Conservation (phyloP, 2,113 vertebrate genomes). For the Haemorhous mexicanus region DNA sequence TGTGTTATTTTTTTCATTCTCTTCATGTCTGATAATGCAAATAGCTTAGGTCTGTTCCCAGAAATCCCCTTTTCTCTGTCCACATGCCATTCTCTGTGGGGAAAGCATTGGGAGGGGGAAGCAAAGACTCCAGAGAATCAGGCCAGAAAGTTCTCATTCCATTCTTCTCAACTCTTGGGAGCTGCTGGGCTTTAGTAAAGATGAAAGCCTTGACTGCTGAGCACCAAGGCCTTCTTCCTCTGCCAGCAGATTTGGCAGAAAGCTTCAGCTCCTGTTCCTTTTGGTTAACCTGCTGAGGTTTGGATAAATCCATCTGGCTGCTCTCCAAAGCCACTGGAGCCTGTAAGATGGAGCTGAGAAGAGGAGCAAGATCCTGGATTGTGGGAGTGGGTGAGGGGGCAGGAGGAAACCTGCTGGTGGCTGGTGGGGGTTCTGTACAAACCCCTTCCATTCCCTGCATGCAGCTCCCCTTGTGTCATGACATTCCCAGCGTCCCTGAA, state of each 20-base stretch:
- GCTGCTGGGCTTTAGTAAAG: background rate
- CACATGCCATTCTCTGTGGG: background rate
- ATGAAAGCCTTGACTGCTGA: background rate
- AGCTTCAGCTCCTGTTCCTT: background rate
- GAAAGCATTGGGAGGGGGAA: background rate
- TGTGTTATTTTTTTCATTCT: slow-evolving; percentile 35
- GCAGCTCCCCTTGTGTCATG: fast-evolving
- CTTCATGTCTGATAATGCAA: background rate
- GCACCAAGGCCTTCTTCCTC: background rate
- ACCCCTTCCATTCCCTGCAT: fast-evolving
- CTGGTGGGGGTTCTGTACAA: no score
- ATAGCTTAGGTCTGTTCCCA: background rate
- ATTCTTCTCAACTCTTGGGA: background rate
- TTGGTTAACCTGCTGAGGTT: background rate
- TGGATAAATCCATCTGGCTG: background rate
- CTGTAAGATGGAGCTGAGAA: background rate
- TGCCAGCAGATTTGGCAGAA: background rate
- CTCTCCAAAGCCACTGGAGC: background rate
- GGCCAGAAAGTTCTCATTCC: background rate
- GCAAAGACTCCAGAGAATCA: background rate
- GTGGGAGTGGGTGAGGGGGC: background rate
- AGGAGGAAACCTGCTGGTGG: fast-evolving
- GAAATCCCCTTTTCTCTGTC: background rate
- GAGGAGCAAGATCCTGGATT: background rate
- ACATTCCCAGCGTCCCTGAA: background rate